Evolutionary conservation across 2,888 invertebrate genomes (phyloP), one percentile per base, ranked within the genome.

Genomic region (Cephus pygmeus): DNA sequence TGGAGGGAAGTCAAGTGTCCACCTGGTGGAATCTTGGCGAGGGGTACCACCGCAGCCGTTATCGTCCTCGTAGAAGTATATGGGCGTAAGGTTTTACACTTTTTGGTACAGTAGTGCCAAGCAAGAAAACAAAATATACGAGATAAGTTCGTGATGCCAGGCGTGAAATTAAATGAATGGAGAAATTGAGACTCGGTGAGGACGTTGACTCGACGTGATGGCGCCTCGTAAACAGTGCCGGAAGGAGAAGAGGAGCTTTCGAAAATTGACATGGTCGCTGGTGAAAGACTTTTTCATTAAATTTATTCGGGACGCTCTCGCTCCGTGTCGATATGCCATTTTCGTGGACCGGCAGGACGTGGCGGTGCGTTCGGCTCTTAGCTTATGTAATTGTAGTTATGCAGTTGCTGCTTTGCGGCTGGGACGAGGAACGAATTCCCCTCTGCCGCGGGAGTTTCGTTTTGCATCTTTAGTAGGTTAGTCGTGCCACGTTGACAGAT

Each of bases 401-500:
- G 36, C 15, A 36, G 36, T 36, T 15, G 36, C 12, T 6, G 56
- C 1, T 56, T 56, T 56, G 23, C 23, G 23, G 23, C 23, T 15
- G 9, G 23, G 2, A 9, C 56, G 23, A 56, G 23, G 56, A 56
- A 56, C 2, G 56, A 23, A 56, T 56, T 23, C 6, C 9, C 23
- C 9, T 56, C 23, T 23, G 56, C 3, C 9, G 23, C 23, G 23
- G 15, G 23, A 56, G 56, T 9, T 56, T 23, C 56, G 6, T 56
- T 56, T 11, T 23, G 56, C 56, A 23, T 56, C 83, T 86, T 88
- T 87, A 88, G 87, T 88, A 87, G 88, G 88, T 88, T 88, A 88
- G 85, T 86, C 85, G 87, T 87, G 81, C 84, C 85, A 81, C 77
- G 81, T 80, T 79, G 56, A 31, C 56, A 40, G 15, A 15, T 40